Base-by-base conservation (phyloP, 2,113 vertebrate species). In the Catagonus wagneri region DNA sequence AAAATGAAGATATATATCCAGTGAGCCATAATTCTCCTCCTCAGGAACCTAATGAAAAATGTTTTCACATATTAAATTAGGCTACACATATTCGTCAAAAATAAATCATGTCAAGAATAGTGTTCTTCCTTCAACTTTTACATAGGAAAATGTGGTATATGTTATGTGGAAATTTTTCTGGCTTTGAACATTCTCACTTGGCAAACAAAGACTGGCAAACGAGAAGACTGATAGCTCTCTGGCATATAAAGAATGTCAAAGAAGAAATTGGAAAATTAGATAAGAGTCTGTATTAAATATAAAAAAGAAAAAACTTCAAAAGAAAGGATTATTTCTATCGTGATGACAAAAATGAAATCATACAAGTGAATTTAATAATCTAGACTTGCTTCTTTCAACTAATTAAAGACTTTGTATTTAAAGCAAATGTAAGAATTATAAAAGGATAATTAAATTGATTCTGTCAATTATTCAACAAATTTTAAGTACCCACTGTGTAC, bases 81-180 rank as follows among this genome's bases (percentile, higher is more conserved):
- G 91, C 83, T 80, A 78, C 89, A 75, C 63, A 91, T 94, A 96
- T 96, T 96, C 96, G 85, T 97, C 89, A 97, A 95, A 96, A 97
- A 86, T 97, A 96, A 95, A 95, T 96, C 85, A 95, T 93, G 89
- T 86, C 86, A 93, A 96, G 63, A 23, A 75, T n/a, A 78, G 63
- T 93, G 81, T 85, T 93, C 95, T 94, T 66, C 95, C 96, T 96
- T 96, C 79, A 97, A 93, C 78, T 96, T 90, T 97, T 94, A 93
- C 83, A 39, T 91, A 83, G 74, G 68, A 83, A 95, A 97, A 96
- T 89, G 60, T 84, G 95, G 90, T 96, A 25, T 66, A 76, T 44
- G 58, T 69, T 76, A 80, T 80, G 52, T 61, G 60, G 74, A 93
- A 96, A 96, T 96, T 93, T 96, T 79, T 71, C 94, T 94, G 81